Evolutionary conservation across 2,113 vertebrate species (phyloP).

Genomic region (Oreocharis arfaki): DNA sequence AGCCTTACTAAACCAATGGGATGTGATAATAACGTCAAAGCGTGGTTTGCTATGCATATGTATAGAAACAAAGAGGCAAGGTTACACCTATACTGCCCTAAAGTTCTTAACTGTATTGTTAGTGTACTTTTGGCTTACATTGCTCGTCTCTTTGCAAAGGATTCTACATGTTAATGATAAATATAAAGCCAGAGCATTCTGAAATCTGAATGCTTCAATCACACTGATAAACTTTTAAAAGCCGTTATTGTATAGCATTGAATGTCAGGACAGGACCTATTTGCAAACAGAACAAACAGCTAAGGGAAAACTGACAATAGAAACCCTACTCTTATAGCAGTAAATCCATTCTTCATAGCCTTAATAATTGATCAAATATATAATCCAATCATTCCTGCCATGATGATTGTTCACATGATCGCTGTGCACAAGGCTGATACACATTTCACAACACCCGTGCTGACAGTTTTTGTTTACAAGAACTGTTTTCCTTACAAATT

Average conservation of each 20-base stretch:
- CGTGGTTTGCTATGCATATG: background rate
- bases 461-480: background rate
- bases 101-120: background rate
- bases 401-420: background rate
- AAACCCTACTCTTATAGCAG: background rate
- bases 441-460: rapidly evolving
- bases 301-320: background rate
- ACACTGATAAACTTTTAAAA: background rate
- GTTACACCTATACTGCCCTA: background rate
- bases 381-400: background rate
- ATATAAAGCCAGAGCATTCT: background rate
- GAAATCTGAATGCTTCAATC: background rate
- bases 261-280: background rate
- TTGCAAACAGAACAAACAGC: rapidly evolving
- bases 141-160: background rate
- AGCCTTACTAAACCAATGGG: background rate
- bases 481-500: background rate
- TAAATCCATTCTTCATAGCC: background rate
- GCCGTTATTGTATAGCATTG: background rate
- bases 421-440: background rate
- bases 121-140: background rate
- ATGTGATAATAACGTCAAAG: background rate
- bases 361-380: background rate
- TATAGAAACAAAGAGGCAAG: background rate
- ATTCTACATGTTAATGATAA: background rate